Evolutionary conservation across 2,113 vertebrate genomes (phyloP), one percentile per base, ranked within the genome.

Genomic region (Petromus typicus): DNA sequence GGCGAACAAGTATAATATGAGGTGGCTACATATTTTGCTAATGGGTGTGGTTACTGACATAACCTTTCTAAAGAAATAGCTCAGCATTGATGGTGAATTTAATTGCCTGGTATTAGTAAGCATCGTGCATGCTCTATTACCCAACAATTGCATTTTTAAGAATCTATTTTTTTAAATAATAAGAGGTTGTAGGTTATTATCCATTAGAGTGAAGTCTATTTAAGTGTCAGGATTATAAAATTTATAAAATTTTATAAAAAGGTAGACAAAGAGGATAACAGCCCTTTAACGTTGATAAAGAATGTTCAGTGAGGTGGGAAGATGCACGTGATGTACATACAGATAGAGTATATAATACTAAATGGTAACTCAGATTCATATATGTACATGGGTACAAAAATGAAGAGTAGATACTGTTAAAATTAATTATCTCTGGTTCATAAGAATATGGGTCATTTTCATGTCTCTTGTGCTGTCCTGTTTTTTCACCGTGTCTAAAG

Each of bases 11-110:
- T 23, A 10, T 76, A 4, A 32, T 6, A 2, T 43, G 51, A 67
- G 64, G 85, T 17, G 37, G n/a, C 80, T 75, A 0, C 1, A 8
- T 57, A 20, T 56, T 18, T 86, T 69, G 32, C 25, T 79, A 61
- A 57, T 23, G 59, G 30, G 9, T 81, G 2, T n/a, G 13, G n/a
- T 40, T 48, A 66, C 59, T 64, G 20, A 1, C 56, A 37, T 83
- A 66, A 23, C 34, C 40, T 89, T 86, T 85, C 90, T 94, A 59
- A 66, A 63, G 82, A 91, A 86, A 48, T 32, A 61, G 22, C 27
- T 80, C 83, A 81, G 16, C 43, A n/a, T 79, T 67, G 56, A 51
- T 59, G 37, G 61, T 14, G 45, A 56, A 14, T 16, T 73, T 67
- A 85, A 30, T 66, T 76, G 59, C 66, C 67, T 91, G 54, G 40